These are phyloP conservation scores for Pseudorectes ferrugineus DNA, from an alignment of 2,113 vertebrate genomes.

Conservation along the genomic window DNA sequence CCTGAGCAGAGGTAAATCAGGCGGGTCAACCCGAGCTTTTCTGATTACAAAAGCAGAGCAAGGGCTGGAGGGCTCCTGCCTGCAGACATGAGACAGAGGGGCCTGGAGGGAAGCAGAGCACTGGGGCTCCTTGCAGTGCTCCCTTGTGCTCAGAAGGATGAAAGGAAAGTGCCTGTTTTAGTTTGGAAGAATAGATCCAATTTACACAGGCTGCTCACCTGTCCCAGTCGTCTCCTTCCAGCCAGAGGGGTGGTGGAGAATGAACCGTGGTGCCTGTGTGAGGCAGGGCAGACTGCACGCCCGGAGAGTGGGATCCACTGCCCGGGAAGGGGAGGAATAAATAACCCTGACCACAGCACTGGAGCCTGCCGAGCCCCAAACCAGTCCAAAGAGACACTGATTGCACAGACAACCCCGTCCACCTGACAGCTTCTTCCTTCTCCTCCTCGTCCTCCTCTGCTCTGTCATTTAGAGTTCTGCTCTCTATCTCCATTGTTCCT, in stretches of 20 bases:
- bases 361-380: background rate
- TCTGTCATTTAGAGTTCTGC: background rate
- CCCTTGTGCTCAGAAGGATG: background rate
- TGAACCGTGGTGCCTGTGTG: fast-evolving
- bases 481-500: background rate
- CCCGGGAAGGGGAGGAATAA: background rate
- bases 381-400: background rate
- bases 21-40: background rate
- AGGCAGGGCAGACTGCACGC: background rate
- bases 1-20: background rate
- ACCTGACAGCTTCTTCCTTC: background rate
- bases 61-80: background rate
- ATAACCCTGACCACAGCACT: fast-evolving
- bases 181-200: background rate
- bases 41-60: background rate
- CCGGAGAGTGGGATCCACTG: background rate
- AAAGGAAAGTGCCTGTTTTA: background rate
- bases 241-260: background rate
- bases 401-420: fast-evolving
- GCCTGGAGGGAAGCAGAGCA: background rate
- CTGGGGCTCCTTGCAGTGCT: background rate
- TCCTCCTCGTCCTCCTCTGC: background rate
- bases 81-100: fast-evolving
- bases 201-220: fast-evolving
- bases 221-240: background rate